A percentile compares a stretch with the other conserved stretches of the same genome.
Evolutionary conservation across 2,888 invertebrate genomes (phyloP).

Genomic region (Plutella xylostella): DNA sequence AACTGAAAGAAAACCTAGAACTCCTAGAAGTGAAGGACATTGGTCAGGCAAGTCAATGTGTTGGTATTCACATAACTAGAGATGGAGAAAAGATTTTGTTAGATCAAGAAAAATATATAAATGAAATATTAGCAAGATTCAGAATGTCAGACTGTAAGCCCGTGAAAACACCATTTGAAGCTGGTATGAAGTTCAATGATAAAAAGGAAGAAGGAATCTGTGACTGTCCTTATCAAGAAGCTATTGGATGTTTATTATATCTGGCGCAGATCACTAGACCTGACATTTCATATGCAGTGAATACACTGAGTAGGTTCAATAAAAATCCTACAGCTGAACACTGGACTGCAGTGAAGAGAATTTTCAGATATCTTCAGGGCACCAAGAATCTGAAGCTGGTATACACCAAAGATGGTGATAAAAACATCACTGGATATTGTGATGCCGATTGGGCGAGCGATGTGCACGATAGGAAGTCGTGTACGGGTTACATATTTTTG

Average conservation of each 20-base stretch:
- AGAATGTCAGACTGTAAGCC: constrained; percentile 19
- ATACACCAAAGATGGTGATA: neutral
- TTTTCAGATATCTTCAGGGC: constrained; percentile 17
- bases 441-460: constrained; percentile 7
- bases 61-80: constrained; percentile 13
- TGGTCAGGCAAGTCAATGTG: constrained; percentile 5
- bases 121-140: constrained; percentile 10
- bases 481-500: constrained; percentile 3
- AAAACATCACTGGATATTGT: constrained; percentile 2
- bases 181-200: constrained; percentile 11
- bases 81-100: neutral
- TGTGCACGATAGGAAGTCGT: neutral
- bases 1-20: neutral
- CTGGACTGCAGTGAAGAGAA: constrained; percentile 19
- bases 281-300: constrained; percentile 11
- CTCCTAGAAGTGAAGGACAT: neutral
- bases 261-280: constrained; percentile 13
- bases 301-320: constrained; percentile 12
- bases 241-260: constrained; percentile 12
- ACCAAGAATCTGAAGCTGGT: neutral
- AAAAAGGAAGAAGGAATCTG: constrained; percentile 2
- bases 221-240: constrained; percentile 12
- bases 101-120: neutral
- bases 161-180: constrained; percentile 16
- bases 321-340: constrained; percentile 17